phyloP scores from a whole-genome alignment of 2,113 vertebrate genomes.

The Mus pahari region DNA sequence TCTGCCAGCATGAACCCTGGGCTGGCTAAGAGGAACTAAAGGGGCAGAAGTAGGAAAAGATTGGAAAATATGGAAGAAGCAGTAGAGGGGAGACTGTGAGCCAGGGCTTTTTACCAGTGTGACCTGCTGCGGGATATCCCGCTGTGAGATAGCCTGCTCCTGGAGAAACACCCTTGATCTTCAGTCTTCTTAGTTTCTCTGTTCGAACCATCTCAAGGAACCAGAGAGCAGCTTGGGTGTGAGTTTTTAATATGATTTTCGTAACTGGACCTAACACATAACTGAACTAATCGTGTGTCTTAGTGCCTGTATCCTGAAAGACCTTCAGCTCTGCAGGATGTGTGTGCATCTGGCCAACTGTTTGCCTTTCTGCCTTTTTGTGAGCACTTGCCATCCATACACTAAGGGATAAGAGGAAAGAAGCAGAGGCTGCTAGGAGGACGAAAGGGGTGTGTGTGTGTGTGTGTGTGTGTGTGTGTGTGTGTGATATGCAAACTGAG shows the following conservation, averaged over 20 bases:
- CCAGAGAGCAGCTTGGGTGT: neutral
- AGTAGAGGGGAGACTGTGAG: neutral
- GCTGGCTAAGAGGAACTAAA: neutral
- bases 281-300: neutral
- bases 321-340: neutral
- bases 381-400: neutral
- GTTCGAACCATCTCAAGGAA: neutral
- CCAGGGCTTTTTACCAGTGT: neutral
- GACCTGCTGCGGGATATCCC: neutral
- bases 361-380: neutral
- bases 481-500: too few species aligned
- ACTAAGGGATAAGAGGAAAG: neutral
- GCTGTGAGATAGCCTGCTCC: neutral
- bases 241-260: neutral
- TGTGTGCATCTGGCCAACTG: neutral
- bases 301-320: neutral
- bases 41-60: neutral
- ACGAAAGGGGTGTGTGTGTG: neutral
- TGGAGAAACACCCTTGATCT: neutral
- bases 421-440: neutral
- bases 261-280: neutral
- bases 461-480: too few species aligned
- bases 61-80: neutral
- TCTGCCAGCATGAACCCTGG: too few species aligned
- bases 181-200: accelerated